A percentile compares a stretch with the other conserved stretches of the same genome.
Evolutionary conservation across 2,797 vertebrate species (phyloP).

Genomic region (Myripristis murdjan): DNA sequence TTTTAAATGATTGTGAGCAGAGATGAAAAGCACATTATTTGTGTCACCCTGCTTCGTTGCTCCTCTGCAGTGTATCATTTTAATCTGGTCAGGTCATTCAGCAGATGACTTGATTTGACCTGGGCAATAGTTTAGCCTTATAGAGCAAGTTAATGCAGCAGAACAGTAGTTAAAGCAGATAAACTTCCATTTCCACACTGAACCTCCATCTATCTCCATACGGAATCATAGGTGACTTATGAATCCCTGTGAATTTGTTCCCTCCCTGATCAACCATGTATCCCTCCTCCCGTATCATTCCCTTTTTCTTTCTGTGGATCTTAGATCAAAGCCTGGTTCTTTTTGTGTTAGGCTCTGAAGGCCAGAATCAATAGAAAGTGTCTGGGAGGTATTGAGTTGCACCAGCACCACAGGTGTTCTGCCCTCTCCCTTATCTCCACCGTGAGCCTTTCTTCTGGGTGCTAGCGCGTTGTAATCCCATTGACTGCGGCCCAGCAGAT

Average conservation of each 20-base stretch:
- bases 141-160: not conserved
- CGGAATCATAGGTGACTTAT: not conserved
- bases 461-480: conserved; percentile 47
- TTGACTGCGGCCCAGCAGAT: conserved; percentile 58
- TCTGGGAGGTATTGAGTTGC: conserved; percentile 57
- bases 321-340: conserved; percentile 60
- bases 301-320: conserved; percentile 45
- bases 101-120: conserved; percentile 1
- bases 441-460: conserved; percentile 35
- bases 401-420: conserved; percentile 46
- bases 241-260: conserved; percentile 19
- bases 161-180: conserved; percentile 13
- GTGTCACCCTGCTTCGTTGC: not conserved
- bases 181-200: not conserved
- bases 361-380: conserved; percentile 53
- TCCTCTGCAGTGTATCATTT: not conserved
- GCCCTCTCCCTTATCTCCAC: conserved; percentile 41
- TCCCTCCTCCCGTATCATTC: conserved; percentile 1
- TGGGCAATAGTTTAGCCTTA: conserved; percentile 1
- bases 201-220: not conserved
- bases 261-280: conserved; percentile 12
- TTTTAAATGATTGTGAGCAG: not conserved
- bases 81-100: not conserved
- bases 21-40: conserved; percentile 3
- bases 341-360: conserved; percentile 55